Percentiles rank a stretch among this genome's conserved stretches.
Evolutionary conservation across 2,797 vertebrate genomes (phyloP).

Genomic region (Fringilla coelebs): DNA sequence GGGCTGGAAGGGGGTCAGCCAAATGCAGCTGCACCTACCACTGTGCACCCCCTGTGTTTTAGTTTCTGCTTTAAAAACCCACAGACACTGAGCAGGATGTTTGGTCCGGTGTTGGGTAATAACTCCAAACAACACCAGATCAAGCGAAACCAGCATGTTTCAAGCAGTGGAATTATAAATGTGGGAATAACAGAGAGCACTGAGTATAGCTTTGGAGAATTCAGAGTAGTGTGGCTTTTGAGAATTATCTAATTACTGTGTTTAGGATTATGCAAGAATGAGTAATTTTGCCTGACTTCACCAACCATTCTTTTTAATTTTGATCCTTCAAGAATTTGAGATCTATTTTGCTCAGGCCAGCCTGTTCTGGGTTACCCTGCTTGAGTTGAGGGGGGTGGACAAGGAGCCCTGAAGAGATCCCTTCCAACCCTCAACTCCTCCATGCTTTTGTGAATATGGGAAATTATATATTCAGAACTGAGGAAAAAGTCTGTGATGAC

Average conservation of each 20-base stretch:
- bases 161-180: not conserved
- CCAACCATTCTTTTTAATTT: not conserved
- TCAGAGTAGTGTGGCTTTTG: not conserved
- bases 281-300: not conserved
- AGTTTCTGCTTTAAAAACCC: not conserved
- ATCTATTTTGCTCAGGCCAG: not conserved
- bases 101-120: not conserved
- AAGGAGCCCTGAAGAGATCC: not conserved
- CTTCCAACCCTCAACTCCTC: not conserved
- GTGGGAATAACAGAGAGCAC: not conserved
- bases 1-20: not conserved
- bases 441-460: not conserved
- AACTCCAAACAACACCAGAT: not conserved
- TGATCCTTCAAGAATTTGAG: not conserved
- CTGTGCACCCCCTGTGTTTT: not conserved
- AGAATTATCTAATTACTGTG: not conserved
- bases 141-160: not conserved
- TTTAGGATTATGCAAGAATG: conserved; percentile 5
- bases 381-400: not conserved
- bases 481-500: not conserved
- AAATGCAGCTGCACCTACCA: not conserved
- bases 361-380: not conserved
- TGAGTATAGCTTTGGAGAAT: not conserved
- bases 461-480: not conserved
- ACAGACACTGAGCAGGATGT: not conserved